Evolutionary conservation across 2,888 invertebrate genomes (phyloP), one percentile per base, ranked within the genome.

Genomic region (Dendrolimus houi): DNA sequence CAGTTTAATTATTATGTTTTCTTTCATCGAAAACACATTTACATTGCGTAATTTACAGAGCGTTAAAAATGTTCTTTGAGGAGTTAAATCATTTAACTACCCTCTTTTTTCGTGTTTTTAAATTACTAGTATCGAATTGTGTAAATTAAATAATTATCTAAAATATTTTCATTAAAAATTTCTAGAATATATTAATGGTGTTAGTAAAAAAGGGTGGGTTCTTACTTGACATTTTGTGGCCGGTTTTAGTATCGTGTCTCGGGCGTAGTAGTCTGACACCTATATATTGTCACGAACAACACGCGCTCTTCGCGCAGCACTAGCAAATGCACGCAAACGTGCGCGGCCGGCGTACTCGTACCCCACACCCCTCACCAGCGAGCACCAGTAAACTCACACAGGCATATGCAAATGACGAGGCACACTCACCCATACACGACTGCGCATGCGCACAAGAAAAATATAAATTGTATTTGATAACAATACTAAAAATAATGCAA

Each of bases 211-310:
- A 14, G n/a, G 17, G 53, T 12, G 29, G 6, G 42, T 56, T 54
- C 89, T 88, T 73, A 89, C 89, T 89, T 88, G 89, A 88, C 89
- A 89, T 89, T 83, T 72, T 89, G 79, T 68, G 66, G 85, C 84
- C 85, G 85, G 85, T 79, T 85, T 81, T 85, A 81, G 80, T 78
- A 77, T 81, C 75, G 81, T 74, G 80, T 78, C 78, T 81, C 75
- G 81, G 74, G 74, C 69, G 81, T 87, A 85, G 86, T 84, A 85
- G 81, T 9, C 75, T 83, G 83, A 80, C 85, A 87, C 87, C 79
- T 83, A 70, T 75, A 58, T 54, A 61, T 62, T 77, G 77, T 73
- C 83, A 86, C 86, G 74, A 81, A 83, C 85, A 77, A 85, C 87
- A 82, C 85, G 77, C 87, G 83, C 83, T 81, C 77, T 74, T 71